These are phyloP conservation scores for Ditula angustiorana DNA, from an alignment of 2,888 invertebrate genomes.

Conservation along the genomic window DNA sequence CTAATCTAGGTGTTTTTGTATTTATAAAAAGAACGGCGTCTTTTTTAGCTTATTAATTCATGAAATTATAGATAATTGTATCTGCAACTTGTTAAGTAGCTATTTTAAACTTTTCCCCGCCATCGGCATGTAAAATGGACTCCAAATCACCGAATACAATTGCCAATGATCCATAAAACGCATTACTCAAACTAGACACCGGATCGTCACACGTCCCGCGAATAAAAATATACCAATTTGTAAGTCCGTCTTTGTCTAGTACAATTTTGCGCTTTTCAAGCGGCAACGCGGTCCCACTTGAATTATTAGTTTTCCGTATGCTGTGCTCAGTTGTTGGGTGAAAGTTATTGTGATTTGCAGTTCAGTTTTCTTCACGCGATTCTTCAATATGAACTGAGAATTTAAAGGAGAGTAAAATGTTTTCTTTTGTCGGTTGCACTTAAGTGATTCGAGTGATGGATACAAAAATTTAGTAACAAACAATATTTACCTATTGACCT, in stretches of 20 bases:
- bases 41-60: too few species aligned
- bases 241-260: conserved; percentile 44
- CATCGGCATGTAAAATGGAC: conserved; percentile 15
- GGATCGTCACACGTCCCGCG: conserved; percentile 56
- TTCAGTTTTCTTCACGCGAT: conserved; percentile 20
- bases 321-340: conserved; percentile 41
- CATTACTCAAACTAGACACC: conserved; percentile 57
- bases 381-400: conserved; percentile 18
- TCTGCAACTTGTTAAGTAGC: too few species aligned
- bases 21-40: too few species aligned
- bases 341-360: conserved; percentile 40
- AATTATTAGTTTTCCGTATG: conserved; percentile 43
- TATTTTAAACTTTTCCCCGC: too few species aligned
- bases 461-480: too few species aligned
- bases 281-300: conserved; percentile 45
- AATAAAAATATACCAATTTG: conserved; percentile 54
- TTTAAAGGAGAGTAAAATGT: conserved; percentile 14
- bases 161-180: conserved; percentile 61
- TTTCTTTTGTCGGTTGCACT: neutral
- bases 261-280: conserved; percentile 46
- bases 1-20: too few species aligned
- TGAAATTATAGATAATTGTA: too few species aligned
- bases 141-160: conserved; percentile 50
- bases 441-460: too few species aligned
- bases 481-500: too few species aligned